Evolutionary conservation across 2,888 invertebrate genomes (phyloP).

Genomic region (Aromia moschata): DNA sequence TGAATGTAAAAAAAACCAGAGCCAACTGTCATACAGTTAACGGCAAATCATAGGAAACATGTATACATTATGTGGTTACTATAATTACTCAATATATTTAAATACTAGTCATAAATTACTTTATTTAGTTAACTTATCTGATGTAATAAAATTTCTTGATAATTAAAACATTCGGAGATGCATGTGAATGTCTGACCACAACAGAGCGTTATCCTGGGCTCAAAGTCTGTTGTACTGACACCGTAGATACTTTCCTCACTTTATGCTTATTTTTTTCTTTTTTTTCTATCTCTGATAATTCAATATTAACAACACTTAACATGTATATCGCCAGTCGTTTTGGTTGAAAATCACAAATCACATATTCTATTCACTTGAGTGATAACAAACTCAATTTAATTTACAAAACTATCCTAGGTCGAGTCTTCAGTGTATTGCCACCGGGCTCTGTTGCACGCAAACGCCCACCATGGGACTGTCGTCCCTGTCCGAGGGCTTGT

Average conservation of each 20-base stretch:
- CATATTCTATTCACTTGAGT: constrained; percentile 30
- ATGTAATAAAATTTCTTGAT: constrained; percentile 52
- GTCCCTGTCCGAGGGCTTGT: constrained; percentile 62
- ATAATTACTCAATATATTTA: constrained; percentile 59
- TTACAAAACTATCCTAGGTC: constrained; percentile 26
- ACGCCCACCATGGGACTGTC: constrained; percentile 89
- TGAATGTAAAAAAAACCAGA: constrained; percentile 27
- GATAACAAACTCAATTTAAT: constrained; percentile 33
- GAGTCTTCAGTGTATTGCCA: constrained; percentile 80
- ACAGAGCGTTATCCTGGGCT: constrained; percentile 49
- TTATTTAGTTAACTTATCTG: constrained; percentile 55
- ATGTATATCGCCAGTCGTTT: constrained; percentile 37
- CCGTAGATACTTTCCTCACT: constrained; percentile 31
- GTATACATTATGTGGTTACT: constrained; percentile 60
- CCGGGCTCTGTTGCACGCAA: constrained; percentile 91
- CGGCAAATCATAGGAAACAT: constrained; percentile 51
- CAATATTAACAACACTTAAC: constrained; percentile 42
- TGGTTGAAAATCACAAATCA: constrained; percentile 39
- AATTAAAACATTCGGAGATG: constrained; percentile 41
- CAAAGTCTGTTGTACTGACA: constrained; percentile 49
- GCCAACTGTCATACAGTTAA: constrained; percentile 30
- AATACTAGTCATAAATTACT: constrained; percentile 62
- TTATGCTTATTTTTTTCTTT: no score
- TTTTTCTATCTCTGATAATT: constrained; percentile 31
- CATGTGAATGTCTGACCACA: constrained; percentile 43